Percentiles rank a stretch among this genome's conserved stretches.
Conservation (phyloP, 2,888 invertebrate genomes). For the Caenorhabditis sulstoni region DNA sequence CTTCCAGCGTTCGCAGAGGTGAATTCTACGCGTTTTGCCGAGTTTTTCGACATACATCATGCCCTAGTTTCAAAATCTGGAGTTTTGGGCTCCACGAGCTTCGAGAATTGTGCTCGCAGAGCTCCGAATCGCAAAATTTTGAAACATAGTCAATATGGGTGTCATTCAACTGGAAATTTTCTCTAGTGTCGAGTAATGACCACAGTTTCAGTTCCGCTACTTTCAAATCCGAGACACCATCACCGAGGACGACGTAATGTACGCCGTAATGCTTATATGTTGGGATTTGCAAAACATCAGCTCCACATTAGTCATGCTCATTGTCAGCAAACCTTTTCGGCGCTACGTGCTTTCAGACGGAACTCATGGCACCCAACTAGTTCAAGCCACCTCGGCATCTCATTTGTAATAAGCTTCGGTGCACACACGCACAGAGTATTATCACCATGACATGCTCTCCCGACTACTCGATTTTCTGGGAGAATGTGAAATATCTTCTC, state of each 20-base stretch:
- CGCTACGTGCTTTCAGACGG: background rate
- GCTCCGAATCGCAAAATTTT: background rate
- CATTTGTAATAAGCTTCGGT: no score
- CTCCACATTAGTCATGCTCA: conserved; percentile 25
- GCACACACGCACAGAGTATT: background rate
- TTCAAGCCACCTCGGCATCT: background rate
- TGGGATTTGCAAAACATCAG: conserved; percentile 46
- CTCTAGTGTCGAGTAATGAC: no score
- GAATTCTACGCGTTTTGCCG: background rate
- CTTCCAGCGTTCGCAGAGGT: conserved; percentile 31
- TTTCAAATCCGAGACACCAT: background rate
- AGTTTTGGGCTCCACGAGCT: background rate
- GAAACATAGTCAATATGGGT: background rate
- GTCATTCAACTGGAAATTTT: background rate
- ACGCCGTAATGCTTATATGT: conserved; percentile 4
- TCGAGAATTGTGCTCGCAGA: background rate
- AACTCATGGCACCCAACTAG: background rate
- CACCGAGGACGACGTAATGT: background rate
- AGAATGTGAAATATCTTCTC: conserved; percentile 25
- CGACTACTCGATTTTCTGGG: background rate
- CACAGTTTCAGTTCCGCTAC: conserved; percentile 38
- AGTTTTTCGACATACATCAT: background rate
- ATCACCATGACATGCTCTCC: conserved; percentile 9
- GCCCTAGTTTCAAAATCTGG: background rate
- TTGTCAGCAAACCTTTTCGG: conserved; percentile 15